A percentile compares a stretch with the other conserved stretches of the same genome.
Evolutionary conservation across 1,140 invertebrate species (phyloP).

Genomic region (Drosophila willistoni): DNA sequence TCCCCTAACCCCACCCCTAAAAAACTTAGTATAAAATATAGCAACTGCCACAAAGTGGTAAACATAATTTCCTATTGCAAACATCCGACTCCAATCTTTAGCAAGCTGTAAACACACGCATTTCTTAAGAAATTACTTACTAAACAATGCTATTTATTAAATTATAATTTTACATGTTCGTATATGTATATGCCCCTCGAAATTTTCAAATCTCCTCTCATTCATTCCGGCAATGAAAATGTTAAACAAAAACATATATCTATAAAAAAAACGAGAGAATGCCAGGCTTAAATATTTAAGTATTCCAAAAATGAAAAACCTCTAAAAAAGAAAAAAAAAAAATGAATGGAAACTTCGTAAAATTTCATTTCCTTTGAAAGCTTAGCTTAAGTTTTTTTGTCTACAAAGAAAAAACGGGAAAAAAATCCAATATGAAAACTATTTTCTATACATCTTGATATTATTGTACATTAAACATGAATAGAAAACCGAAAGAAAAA

Average conservation of each 20-base stretch:
- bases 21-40: conserved; percentile 47
- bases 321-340: conserved; percentile 32
- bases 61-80: neutral
- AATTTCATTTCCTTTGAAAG: conserved; percentile 68
- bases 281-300: conserved; percentile 71
- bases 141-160: conserved; percentile 57
- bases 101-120: conserved; percentile 42
- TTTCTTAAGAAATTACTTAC: conserved; percentile 24
- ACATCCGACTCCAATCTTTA: conserved; percentile 11
- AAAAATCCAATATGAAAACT: conserved; percentile 33
- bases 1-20: neutral
- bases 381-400: conserved; percentile 66
- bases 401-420: conserved; percentile 23
- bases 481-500: conserved; percentile 26
- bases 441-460: conserved; percentile 73
- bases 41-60: conserved; percentile 55
- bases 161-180: conserved; percentile 42
- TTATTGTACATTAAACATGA: conserved; percentile 64
- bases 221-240: conserved; percentile 77
- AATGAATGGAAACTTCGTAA: conserved; percentile 27
- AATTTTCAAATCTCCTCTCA: conserved; percentile 48
- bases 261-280: conserved; percentile 39
- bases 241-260: conserved; percentile 29
- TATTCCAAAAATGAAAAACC: conserved; percentile 57
- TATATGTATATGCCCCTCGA: conserved; percentile 32